Conservation (phyloP, 2,888 invertebrate genomes). For the Eristalinus aeneus region DNA sequence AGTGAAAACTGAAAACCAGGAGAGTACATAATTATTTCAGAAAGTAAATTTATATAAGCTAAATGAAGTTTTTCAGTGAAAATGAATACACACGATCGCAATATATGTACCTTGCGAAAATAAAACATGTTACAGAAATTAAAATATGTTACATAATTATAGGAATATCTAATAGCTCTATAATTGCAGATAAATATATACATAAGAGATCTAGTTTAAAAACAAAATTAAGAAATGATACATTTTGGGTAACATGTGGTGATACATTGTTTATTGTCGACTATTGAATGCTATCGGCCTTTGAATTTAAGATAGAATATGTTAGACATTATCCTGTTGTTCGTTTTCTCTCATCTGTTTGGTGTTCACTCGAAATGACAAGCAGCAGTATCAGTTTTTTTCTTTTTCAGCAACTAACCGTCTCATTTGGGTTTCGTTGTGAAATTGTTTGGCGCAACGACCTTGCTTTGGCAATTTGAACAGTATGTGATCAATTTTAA, state of each 20-base stretch:
- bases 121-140: constrained; percentile 23
- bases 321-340: background rate
- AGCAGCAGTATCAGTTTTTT: background rate
- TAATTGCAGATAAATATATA: constrained; percentile 26
- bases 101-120: constrained; percentile 7
- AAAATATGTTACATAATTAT: constrained; percentile 44
- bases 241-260: background rate
- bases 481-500: too few species aligned
- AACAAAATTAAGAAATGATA: background rate
- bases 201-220: background rate
- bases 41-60: constrained; percentile 8
- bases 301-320: background rate
- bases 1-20: too few species aligned
- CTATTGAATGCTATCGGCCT: constrained; percentile 2
- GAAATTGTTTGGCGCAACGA: background rate
- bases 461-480: background rate
- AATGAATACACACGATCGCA: constrained; percentile 9
- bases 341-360: background rate
- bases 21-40: background rate
- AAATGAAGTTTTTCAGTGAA: constrained; percentile 11
- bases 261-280: constrained; percentile 13
- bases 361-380: background rate
- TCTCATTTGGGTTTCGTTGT: background rate
- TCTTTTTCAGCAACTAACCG: too few species aligned
- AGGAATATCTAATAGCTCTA: constrained; percentile 29